Base-by-base conservation (phyloP, 2,888 invertebrate genomes). In the Ypsolopha sequella region DNA sequence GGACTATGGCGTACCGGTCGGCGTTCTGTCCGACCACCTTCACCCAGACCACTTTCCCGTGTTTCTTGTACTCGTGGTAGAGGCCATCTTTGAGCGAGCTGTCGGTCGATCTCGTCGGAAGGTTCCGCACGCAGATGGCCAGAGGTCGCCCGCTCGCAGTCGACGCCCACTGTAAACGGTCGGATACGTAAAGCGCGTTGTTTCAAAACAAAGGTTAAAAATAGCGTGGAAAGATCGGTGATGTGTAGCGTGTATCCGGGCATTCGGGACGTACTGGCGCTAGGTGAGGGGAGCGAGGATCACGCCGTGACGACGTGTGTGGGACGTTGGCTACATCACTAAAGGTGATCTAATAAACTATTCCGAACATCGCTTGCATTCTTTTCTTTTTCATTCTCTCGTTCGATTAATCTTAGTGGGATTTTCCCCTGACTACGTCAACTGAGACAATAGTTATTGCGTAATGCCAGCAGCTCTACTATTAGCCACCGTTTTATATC, bases 41-140 rank as follows among this genome's bases (percentile, higher is more conserved):
- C 54, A 98, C 97, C 91, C 96, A 95, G 64, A 95, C 95, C 65
- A 98, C 97, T 87, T 98, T 98, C 58, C 98, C 98, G 85, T 97
- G 96, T 76, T 98, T 98, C 89, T 98, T 98, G 89, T 98, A 98
- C 87, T 98, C 98, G 88, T 98, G 98, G 88, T 96, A 98, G 62
- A 98, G 91, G 61, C 98, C 98, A 87, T 98, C 98, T 87, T 98
- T 96, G 64, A 98, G 88, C 67, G 97, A 97, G 64, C 96, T 96
- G 81, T 98, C 98, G 75, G 93, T 91, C 65, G 96, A 96, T 65
- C 96, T 90, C 57, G 93, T 91, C 58, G 96, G 96, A 68, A 97
- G 88, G 86, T 96, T 96, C 69, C 94, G 91, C 63, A 97, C 96
- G 86, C 96, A 95, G 73, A 96, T 95, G 58, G 95, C 96, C 66